A percentile compares a stretch with the other conserved stretches of the same genome.
phyloP scores from a whole-genome alignment of 2,888 invertebrate genomes.

The Acanthosepion esculentum region DNA sequence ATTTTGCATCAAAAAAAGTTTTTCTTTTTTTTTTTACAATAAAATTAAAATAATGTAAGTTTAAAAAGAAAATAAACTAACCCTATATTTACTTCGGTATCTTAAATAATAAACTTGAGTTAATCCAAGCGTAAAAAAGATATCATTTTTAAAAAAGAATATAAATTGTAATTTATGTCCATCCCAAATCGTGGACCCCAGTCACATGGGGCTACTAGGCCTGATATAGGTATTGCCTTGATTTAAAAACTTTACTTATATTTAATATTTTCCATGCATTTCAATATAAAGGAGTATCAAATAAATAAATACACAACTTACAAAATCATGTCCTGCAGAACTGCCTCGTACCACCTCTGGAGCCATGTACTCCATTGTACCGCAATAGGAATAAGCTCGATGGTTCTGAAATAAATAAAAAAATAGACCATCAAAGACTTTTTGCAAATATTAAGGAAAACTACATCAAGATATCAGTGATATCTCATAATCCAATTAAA shows the following conservation, averaged over 20 bases:
- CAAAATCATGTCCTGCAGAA: conserved; percentile 93
- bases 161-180: no score
- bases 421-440: not conserved
- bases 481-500: not conserved
- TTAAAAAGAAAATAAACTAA: no score
- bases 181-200: no score
- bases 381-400: conserved; percentile 96
- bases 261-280: not conserved
- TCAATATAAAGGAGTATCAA: not conserved
- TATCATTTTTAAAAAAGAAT: no score
- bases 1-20: no score
- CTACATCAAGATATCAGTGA: not conserved
- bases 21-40: no score
- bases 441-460: not conserved
- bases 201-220: no score
- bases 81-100: no score
- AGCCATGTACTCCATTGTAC: conserved; percentile 99
- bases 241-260: not conserved
- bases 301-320: conserved; percentile 79
- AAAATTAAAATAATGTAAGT: no score
- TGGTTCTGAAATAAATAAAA: conserved; percentile 79
- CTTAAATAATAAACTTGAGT: no score
- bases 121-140: no score
- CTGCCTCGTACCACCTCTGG: conserved; percentile 88
- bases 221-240: no score